Evolutionary conservation across 2,888 invertebrate species (phyloP), one percentile per base, ranked within the genome.

Genomic region (Mythimna lalbum): DNA sequence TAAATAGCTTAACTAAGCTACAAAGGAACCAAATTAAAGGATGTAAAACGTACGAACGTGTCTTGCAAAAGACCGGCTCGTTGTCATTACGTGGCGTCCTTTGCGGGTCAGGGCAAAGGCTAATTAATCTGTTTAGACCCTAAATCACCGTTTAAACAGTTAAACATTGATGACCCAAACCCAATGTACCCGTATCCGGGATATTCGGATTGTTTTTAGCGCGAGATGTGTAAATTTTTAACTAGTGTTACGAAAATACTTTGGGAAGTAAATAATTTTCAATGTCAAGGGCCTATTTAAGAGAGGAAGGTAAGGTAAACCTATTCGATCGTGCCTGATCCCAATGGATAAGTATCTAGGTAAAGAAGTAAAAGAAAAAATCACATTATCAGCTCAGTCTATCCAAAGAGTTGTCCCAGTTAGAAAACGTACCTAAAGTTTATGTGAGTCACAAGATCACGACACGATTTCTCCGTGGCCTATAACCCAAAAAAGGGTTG

Each of bases 121-220:
- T 73, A 74, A 74, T 74, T 57, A 74, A 74, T 73, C 52, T 73
- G 73, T 62, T 78, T 78, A 31, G 56, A 62, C 23, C 56, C 78
- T 47, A 55, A 77, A 71, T 71, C 70, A 65, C 69, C 66, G 63
- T 66, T 69, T 63, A 67, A 65, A 66, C 69, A 67, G 52, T 61
- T 52, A 69, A 68, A 73, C 63, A 73, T 78, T 63, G 36, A 52
- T 57, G 56, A 78, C 31, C 43, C 56, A 55, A 50, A 33, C 27
- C 73, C 67, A 31, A 56, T 56, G 56, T 50, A 4, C 49, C 69
- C 39, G 23, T 23, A 21, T 56, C 56, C 76, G 7, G 19, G 59
- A 69, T 69, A 57, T 73, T 23, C 49, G 39, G 23, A 63, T 39
- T 59, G 47, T 78, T 75, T 61, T 77, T 60, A 73, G 73, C 71